A percentile compares a stretch with the other conserved stretches of the same genome.
Evolutionary conservation across 2,888 invertebrate species (phyloP).

Genomic region (Drosophila pseudotalamancana): DNA sequence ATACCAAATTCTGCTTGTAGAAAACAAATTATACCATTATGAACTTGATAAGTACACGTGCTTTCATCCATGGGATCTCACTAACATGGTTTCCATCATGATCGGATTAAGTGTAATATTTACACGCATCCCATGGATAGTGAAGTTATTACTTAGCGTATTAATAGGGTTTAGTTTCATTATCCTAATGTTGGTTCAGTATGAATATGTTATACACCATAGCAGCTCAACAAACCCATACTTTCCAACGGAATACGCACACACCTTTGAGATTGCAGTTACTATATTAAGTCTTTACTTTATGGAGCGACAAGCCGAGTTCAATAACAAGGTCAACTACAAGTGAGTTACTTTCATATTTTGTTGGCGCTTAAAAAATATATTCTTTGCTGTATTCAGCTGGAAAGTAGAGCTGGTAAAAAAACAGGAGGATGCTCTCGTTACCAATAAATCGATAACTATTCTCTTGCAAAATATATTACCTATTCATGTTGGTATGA

Average conservation of each 20-base stretch:
- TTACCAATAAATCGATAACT: constrained; percentile 93
- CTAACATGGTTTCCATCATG: constrained; percentile 85
- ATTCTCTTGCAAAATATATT: constrained; percentile 95
- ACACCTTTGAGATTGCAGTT: constrained; percentile 89
- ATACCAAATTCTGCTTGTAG: constrained; percentile 32
- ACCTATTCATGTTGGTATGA: constrained; percentile 94
- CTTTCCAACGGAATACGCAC: constrained; percentile 88
- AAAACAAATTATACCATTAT: constrained; percentile 46
- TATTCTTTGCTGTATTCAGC: constrained; percentile 58
- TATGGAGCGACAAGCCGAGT: constrained; percentile 95
- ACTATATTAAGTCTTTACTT: constrained; percentile 91
- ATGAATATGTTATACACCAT: constrained; percentile 85
- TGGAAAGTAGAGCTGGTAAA: constrained; percentile 90
- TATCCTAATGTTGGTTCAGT: constrained; percentile 87
- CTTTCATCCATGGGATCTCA: constrained; percentile 84
- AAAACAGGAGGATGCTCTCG: constrained; percentile 93
- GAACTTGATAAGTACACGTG: constrained; percentile 43
- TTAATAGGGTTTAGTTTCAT: constrained; percentile 88
- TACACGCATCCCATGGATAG: constrained; percentile 91
- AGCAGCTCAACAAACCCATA: constrained; percentile 89
- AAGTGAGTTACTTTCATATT: constrained; percentile 84
- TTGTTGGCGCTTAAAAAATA: too few species aligned
- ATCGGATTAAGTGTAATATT: constrained; percentile 91
- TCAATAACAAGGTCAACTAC: constrained; percentile 93
- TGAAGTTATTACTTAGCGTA: constrained; percentile 87